Evolutionary conservation across 2,888 invertebrate genomes (phyloP).

Genomic region (Salticus scenicus): DNA sequence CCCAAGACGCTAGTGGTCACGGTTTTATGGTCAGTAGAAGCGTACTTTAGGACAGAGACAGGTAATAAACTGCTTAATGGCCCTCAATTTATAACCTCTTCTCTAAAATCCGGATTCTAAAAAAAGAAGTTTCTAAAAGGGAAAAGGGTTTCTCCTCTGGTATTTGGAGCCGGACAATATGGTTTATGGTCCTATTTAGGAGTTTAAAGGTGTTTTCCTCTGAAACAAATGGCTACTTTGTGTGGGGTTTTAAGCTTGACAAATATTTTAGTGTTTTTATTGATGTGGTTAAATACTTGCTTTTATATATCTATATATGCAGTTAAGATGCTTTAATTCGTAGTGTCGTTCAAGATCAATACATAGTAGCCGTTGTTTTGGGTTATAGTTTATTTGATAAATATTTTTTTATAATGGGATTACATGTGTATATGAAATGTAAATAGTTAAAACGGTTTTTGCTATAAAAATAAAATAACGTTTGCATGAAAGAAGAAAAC

Average conservation of each 20-base stretch:
- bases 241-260: background rate
- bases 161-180: slow-evolving; percentile 1
- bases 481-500: no score
- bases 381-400: no score
- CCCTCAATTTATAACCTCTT: slow-evolving; percentile 53
- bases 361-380: no score
- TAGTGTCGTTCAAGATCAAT: no score
- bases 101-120: slow-evolving; percentile 39
- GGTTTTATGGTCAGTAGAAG: slow-evolving; percentile 51
- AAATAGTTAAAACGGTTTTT: no score
- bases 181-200: slow-evolving; percentile 12
- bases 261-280: background rate
- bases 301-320: no score
- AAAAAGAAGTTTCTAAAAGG: slow-evolving; percentile 50
- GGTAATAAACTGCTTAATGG: slow-evolving; percentile 66
- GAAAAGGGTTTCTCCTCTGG: slow-evolving; percentile 41
- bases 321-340: no score
- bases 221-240: slow-evolving; percentile 7
- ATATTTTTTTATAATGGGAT: no score
- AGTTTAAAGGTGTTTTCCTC: slow-evolving; percentile 1
- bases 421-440: no score
- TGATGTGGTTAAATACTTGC: background rate
- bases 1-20: slow-evolving; percentile 56
- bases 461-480: no score
- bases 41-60: slow-evolving; percentile 30